A percentile compares a stretch with the other conserved stretches of the same genome.
phyloP scores from a whole-genome alignment of 2,113 vertebrate species.

The Actinemys pallida region DNA sequence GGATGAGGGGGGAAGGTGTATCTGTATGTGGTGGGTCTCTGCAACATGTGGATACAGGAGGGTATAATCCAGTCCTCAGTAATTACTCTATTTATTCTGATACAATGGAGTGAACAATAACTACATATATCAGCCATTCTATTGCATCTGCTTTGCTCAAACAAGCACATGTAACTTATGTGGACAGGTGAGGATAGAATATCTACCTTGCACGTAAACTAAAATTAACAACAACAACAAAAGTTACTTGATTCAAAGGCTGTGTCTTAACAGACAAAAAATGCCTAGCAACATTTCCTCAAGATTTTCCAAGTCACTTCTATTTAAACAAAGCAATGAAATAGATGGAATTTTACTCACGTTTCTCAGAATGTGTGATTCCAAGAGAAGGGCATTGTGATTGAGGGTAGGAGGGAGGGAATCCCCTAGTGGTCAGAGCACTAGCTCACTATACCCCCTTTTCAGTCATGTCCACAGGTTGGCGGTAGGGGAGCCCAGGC shows the following conservation, averaged over 20 bases:
- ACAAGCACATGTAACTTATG: neutral
- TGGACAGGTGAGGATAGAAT: neutral
- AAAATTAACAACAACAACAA: neutral
- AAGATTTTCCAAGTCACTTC: neutral
- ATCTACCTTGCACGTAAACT: neutral
- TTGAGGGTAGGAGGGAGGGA: neutral
- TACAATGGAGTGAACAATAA: neutral
- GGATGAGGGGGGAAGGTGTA: neutral
- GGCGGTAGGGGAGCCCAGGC: too few relatives aligned
- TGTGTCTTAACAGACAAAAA: rapidly evolving
- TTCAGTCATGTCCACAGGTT: too few relatives aligned
- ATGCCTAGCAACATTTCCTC: neutral
- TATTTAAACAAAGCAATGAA: constrained; percentile 33
- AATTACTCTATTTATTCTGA: neutral
- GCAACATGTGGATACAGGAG: neutral
- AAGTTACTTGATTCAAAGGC: neutral
- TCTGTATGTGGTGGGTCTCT: neutral
- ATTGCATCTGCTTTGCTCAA: constrained; percentile 4
- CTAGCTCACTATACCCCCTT: too few relatives aligned
- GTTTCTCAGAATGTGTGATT: constrained; percentile 19
- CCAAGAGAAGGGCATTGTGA: neutral
- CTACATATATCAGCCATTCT: neutral
- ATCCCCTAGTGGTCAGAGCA: too few relatives aligned
- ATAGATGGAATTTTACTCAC: neutral
- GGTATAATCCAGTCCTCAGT: neutral